Evolutionary conservation across 2,797 vertebrate species (phyloP).

Genomic region (Discoglossus pictus): DNA sequence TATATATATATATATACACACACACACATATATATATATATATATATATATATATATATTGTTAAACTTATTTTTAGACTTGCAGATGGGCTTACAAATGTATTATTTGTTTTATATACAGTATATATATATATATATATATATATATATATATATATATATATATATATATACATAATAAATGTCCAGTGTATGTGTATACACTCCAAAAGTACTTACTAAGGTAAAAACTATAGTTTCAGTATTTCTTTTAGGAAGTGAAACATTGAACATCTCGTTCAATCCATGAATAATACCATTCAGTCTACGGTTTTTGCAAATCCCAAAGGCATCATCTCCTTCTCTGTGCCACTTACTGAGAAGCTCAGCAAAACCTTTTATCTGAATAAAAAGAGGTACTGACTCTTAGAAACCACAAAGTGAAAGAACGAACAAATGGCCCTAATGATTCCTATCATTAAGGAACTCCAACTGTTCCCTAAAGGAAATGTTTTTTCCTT

Average conservation of each 20-base stretch:
- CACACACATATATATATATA: too few species aligned
- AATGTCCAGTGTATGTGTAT: too few species aligned
- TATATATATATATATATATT: too few species aligned
- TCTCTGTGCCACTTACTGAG: not conserved
- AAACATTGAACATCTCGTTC: conserved; percentile 6
- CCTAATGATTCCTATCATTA: conserved; percentile 35
- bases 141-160: too few species aligned
- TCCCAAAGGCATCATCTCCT: not conserved
- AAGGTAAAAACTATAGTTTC: too few species aligned
- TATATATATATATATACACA: too few species aligned
- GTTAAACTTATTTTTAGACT: too few species aligned
- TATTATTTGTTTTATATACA: too few species aligned
- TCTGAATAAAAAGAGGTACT: not conserved
- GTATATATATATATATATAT: too few species aligned
- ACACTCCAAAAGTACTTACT: too few species aligned
- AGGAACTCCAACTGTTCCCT: conserved; percentile 36
- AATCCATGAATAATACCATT: not conserved
- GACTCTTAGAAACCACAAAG: conserved; percentile 11
- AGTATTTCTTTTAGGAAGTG: not conserved
- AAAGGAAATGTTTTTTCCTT: conserved; percentile 31
- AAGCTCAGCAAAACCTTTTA: conserved; percentile 30
- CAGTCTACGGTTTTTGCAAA: conserved; percentile 14
- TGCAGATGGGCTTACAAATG: too few species aligned
- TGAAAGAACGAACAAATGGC: conserved; percentile 41
- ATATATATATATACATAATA: too few species aligned